Evolutionary conservation across 2,797 vertebrate genomes (phyloP).

Genomic region (Saxicola maurus): DNA sequence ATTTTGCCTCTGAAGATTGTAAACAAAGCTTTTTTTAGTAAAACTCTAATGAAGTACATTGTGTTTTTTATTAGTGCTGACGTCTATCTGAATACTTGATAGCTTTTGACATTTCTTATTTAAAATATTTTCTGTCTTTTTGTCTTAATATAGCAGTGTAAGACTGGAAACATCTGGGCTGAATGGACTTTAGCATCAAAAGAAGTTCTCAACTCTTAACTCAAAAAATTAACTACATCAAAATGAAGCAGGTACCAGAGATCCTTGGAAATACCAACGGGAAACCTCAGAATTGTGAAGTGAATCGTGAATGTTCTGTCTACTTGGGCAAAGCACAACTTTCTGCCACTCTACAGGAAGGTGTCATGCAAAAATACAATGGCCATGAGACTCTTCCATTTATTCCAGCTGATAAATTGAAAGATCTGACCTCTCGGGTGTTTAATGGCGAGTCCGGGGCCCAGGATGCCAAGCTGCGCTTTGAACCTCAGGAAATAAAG

Average conservation of each 20-base stretch:
- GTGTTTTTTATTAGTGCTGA: background rate
- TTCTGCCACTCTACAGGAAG: slow-evolving; percentile 85
- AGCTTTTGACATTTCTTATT: background rate
- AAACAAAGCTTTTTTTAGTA: background rate
- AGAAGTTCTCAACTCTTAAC: slow-evolving; percentile 84
- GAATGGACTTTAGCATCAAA: slow-evolving; percentile 83
- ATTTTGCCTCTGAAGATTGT: background rate
- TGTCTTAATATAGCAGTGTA: slow-evolving; percentile 66
- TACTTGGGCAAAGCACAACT: slow-evolving; percentile 89
- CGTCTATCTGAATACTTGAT: background rate
- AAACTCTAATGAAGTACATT: background rate
- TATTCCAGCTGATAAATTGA: slow-evolving; percentile 82
- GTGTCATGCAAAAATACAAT: slow-evolving; percentile 87
- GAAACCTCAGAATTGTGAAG: slow-evolving; percentile 76
- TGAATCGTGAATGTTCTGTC: slow-evolving; percentile 84
- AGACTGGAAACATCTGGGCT: slow-evolving; percentile 75
- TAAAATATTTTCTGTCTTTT: slow-evolving; percentile 27
- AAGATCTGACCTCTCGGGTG: slow-evolving; percentile 90
- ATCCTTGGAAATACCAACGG: slow-evolving; percentile 80
- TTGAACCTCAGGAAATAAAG: slow-evolving; percentile 81
- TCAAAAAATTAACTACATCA: slow-evolving; percentile 83
- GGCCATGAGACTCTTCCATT: slow-evolving; percentile 80
- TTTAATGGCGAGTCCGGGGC: slow-evolving; percentile 90
- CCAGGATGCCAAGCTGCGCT: slow-evolving; percentile 78
- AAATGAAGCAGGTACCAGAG: slow-evolving; percentile 93